Percentiles rank a stretch among this genome's conserved stretches.
phyloP scores from a whole-genome alignment of 92 coral and sea anemone species.

The Epizoanthus scotinus region DNA sequence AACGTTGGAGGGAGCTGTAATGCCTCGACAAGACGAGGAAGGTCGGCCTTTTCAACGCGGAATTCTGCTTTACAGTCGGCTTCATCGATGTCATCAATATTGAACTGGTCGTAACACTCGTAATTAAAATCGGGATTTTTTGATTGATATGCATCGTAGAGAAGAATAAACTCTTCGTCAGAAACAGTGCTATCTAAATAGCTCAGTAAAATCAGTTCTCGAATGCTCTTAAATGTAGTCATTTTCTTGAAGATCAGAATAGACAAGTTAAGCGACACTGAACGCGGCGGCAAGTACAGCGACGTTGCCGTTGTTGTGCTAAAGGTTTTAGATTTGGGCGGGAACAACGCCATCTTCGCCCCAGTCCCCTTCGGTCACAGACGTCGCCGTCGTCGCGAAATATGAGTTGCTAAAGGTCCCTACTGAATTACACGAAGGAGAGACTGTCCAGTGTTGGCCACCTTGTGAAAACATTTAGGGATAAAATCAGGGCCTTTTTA shows the following conservation, averaged over 20 bases:
- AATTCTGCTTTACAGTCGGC: too few species aligned
- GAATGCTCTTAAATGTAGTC: constrained; percentile 42
- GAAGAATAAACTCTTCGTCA: constrained; percentile 35
- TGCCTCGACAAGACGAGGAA: too few species aligned
- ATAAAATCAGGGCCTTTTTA: too few species aligned
- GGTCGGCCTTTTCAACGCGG: too few species aligned
- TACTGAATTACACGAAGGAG: background rate
- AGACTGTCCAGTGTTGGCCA: too few species aligned
- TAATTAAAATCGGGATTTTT: too few species aligned
- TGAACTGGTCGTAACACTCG: too few species aligned
- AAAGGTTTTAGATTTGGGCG: constrained; percentile 6
- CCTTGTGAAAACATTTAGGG: too few species aligned
- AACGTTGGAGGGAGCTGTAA: too few species aligned
- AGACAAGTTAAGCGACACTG: too few species aligned
- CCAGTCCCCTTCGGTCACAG: constrained; percentile 9
- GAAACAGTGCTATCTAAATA: constrained; percentile 41
- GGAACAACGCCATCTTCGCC: constrained; percentile 13
- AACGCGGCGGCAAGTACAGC: background rate
- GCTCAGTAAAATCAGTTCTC: constrained; percentile 47
- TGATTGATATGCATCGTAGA: too few species aligned
- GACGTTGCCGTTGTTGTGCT: constrained; percentile 3
- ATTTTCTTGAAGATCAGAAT: constrained; percentile 13
- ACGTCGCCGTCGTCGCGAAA: constrained; percentile 27
- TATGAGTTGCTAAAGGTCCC: constrained; percentile 18
- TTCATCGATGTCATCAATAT: too few species aligned